These are phyloP conservation scores for Stegophylla sp. DNA, from an alignment of 2,888 invertebrate genomes.

Conservation along the genomic window DNA sequence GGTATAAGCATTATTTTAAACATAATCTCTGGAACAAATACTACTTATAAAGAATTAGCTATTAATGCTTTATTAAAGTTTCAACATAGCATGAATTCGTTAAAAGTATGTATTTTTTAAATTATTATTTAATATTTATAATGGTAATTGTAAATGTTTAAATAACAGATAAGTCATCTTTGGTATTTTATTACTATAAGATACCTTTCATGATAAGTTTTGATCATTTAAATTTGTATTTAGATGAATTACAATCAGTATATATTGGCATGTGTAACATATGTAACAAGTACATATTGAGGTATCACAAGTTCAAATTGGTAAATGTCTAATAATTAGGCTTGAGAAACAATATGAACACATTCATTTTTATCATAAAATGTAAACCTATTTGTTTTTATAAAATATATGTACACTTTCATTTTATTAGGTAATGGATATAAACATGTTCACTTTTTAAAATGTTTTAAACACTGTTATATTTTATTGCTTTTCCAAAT, in stretches of 20 bases:
- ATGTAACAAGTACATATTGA: too few species aligned
- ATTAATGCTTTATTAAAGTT: conserved; percentile 30
- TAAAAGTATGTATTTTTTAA: conserved; percentile 31
- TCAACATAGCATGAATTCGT: not conserved
- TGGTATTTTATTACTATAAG: not conserved
- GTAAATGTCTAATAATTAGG: too few species aligned
- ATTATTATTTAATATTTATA: too few species aligned
- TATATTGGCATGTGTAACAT: too few species aligned
- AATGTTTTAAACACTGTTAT: not conserved
- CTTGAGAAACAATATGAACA: too few species aligned
- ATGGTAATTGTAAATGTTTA: not conserved
- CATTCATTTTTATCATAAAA: too few species aligned
- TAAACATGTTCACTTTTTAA: too few species aligned
- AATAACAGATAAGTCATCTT: not conserved
- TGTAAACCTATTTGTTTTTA: conserved; percentile 20
- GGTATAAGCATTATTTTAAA: conserved; percentile 18
- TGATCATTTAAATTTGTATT: not conserved
- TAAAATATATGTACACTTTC: too few species aligned
- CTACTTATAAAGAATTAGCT: conserved; percentile 20
- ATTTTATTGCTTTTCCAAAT: not conserved
- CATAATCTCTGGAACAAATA: conserved; percentile 17
- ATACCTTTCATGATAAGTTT: not conserved
- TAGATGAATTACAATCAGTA: not conserved
- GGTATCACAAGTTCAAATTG: too few species aligned
- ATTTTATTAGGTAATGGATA: too few species aligned